Base-by-base conservation (phyloP, 2,888 invertebrate genomes). In the Tetropium fuscum region DNA sequence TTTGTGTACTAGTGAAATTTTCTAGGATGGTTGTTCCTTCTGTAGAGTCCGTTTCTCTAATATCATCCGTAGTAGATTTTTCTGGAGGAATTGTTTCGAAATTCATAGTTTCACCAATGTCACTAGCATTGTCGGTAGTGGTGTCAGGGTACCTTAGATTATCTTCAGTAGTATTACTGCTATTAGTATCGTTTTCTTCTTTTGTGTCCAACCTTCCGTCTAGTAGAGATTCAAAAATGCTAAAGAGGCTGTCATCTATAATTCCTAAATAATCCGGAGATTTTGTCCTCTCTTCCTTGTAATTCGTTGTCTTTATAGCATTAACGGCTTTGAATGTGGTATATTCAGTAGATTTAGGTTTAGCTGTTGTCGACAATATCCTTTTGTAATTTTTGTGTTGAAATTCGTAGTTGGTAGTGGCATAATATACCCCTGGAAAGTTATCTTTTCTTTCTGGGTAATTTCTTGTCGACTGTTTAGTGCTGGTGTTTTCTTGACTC, bases 151-250 rank as follows among this genome's bases (percentile, higher is more conserved):
- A 36, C 6, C 19, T 53, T 7, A 34, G 8, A 15, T 25, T 11
- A 2, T 32, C 45, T 7, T 16, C 45, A 7, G 58, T 55, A n/a
- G 36, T 44, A 1, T 59, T 44, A 6, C 64, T 66, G 38, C 38
- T 60, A 27, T 62, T 62, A 22, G 64, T 61, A 27, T 65, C 58
- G 13, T 65, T 65, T 49, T 71, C 71, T 15, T 70, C 65, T 49
- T 69, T 66, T 49, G 72, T 67, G 30, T 73, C 75, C 13, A 73
- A 68, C 63, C 77, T 71, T 63, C 66, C 75, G 63, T 55, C 71
- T 58, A 68, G 67, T 67, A 72, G 58, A 1, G 72, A 70, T 43
- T 75, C 74, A 3, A 74, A 71, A 30, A 75, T 64, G 53, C 71
- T 72, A 8, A 73, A 66, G 47, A 74, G 41, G 25, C 66, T 68